Evolutionary conservation across 2,113 vertebrate species (phyloP), one percentile per base, ranked within the genome.

Genomic region (Pomatorhinus ruficollis): DNA sequence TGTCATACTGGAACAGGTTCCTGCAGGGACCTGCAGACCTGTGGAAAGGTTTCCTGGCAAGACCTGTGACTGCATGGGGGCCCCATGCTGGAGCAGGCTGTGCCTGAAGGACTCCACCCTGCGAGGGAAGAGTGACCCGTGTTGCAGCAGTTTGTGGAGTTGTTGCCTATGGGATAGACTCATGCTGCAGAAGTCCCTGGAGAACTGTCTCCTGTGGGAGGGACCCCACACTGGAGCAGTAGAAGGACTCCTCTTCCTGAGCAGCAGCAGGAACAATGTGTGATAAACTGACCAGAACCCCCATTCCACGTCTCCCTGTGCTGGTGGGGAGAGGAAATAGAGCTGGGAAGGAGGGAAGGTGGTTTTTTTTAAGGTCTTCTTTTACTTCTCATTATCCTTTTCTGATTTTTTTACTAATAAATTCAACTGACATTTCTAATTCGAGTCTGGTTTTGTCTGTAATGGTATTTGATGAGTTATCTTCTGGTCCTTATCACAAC

Each of bases 381-480:
- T 85, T 42, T 37, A 68, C 27, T 68, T 69, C 83, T 69, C 54
- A 52, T 60, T 69, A 33, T 28, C 33, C 18, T 44, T 21, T 27
- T 31, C 44, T 68, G 22, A 15, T 18, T 27, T 59, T 84, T 52
- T 59, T 37, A 35, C 22, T 37, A 33, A 52, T 31, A 37, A 68
- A 52, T 52, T 44, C 3, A 68, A 37, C 19, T 22, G 10, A 10
- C 27, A 44, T 33, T 35, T 60, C 63, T 52, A 86, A 60, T 77
- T 77, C 1, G 0, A 68, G 33, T 59, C 17, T 68, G 37, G 0
- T 77, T 60, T 59, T 52, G 37, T 18, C 45, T 0, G 0, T 60
- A 25, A 37, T 44, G 37, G 9, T 52, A 69, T 52, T 52, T 60
- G 33, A 69, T 44, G 63, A 37, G 27, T 37, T 2, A 18, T 37